Evolutionary conservation across 1,140 invertebrate genomes (phyloP).

Genomic region (Sminthurinus signatus): DNA sequence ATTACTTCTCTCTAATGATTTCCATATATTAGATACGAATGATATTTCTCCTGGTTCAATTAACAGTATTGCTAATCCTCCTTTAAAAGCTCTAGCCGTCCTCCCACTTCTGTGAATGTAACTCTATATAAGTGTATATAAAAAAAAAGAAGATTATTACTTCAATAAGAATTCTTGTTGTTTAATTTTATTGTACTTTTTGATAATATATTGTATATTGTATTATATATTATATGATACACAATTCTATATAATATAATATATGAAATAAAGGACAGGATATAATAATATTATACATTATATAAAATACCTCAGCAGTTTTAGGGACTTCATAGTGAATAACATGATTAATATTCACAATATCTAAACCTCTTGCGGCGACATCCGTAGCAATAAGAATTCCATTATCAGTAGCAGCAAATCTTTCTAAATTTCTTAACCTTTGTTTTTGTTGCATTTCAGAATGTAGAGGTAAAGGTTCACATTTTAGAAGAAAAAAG

Average conservation of each 20-base stretch:
- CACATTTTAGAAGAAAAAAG: constrained; percentile 68
- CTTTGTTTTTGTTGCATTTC: constrained; percentile 92
- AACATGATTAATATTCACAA: constrained; percentile 87
- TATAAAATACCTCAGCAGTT: constrained; percentile 70
- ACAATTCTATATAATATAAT: no score
- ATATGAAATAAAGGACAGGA: neutral
- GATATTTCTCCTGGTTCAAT: constrained; percentile 80
- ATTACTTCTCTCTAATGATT: constrained; percentile 74
- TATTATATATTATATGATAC: no score
- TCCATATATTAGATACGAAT: constrained; percentile 72
- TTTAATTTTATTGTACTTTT: no score
- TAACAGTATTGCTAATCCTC: constrained; percentile 85
- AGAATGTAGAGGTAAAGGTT: constrained; percentile 81
- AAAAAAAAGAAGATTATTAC: neutral
- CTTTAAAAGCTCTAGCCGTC: constrained; percentile 80
- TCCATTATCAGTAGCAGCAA: constrained; percentile 64
- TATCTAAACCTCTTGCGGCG: constrained; percentile 92
- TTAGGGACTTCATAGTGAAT: constrained; percentile 96
- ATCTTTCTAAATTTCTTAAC: constrained; percentile 90
- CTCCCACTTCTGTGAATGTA: constrained; percentile 95
- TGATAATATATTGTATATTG: no score
- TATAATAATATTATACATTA: constrained; percentile 9
- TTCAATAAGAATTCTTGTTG: no score
- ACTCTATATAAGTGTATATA: constrained; percentile 50
- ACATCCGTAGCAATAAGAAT: constrained; percentile 96